Percentiles rank a stretch among this genome's conserved stretches.
phyloP scores from a whole-genome alignment of 2,113 vertebrate species.

The Crotalus viridis region DNA sequence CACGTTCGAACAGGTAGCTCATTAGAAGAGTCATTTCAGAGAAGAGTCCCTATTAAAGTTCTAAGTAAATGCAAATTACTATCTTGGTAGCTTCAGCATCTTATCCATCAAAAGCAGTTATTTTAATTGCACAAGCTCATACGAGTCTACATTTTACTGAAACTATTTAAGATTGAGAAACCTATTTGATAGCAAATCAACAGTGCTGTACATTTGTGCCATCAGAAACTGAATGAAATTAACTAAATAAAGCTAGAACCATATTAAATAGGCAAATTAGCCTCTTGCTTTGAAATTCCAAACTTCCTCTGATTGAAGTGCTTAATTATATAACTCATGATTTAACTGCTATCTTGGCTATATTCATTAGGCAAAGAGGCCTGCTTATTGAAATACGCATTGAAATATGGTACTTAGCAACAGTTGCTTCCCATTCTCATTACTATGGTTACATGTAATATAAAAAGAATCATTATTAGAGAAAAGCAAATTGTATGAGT shows the following conservation, averaged over 20 bases:
- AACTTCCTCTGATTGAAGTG: not conserved
- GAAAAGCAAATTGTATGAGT: not conserved
- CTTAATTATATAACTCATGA: not conserved
- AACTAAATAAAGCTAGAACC: not conserved
- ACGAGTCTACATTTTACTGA: not conserved
- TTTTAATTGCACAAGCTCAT: not conserved
- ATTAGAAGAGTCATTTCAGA: constrained; percentile 64
- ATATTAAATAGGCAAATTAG: rapidly evolving
- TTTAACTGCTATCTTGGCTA: not conserved
- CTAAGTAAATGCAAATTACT: constrained; percentile 13
- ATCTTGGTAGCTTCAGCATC: not conserved
- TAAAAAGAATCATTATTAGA: not conserved
- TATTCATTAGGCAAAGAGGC: not conserved
- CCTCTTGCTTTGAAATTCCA: not conserved
- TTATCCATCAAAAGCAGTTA: not conserved
- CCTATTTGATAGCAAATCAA: not conserved
- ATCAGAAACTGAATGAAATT: not conserved
- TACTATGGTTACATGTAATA: not conserved
- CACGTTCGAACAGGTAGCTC: constrained; percentile 66
- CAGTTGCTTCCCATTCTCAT: not conserved
- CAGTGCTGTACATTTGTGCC: not conserved
- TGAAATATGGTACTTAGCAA: constrained; percentile 2
- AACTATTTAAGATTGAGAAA: not conserved
- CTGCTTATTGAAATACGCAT: not conserved
- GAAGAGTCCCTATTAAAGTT: constrained; percentile 49